Evolutionary conservation across 2,888 invertebrate species (phyloP), one percentile per base, ranked within the genome.

Genomic region (Sphaerolaimus hirsutus): DNA sequence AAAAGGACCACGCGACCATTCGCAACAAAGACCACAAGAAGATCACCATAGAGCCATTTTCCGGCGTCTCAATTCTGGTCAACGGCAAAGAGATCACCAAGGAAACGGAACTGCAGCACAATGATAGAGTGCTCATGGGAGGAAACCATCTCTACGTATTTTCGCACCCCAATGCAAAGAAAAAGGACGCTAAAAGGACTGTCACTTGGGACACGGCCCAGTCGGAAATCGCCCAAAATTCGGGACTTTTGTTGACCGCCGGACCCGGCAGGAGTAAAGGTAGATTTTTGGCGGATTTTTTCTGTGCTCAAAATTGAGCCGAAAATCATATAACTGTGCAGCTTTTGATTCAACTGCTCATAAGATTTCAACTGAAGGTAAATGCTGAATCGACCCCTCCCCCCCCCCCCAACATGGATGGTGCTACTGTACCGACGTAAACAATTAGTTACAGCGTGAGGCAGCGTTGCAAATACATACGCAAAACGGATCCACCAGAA

Each of bases 71-170:
- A 25, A 60, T 72, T 21, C 56, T 71, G 22, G 60, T 70, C 37
- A 73, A 73, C 54, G 73, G 73, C 22, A 66, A 66, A 42, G 59
- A 61, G 21, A 59, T 71, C 1, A 60, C 63, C 5, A 58, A 60
- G 19, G 66, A 66, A 45, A 63, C 63, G 1, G 60, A 64, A 40
- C 58, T 73, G 7, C 58, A 61, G 42, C 70, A 72, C 55, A 68
- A 71, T 54, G 73, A 73, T 56, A 68, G 71, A 52, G 54, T 72
- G 19, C 56, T 71, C 48, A 71, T 73, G 54, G 73, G 73, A 12
- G 68, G 70, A 17, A 70, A 69, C 25, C 72, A 72, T 56, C 58
- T 71, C 43, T 73, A 70, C 60, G 67, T 71, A 2, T 72, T 69
- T 56, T 63, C 66, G 32, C 66, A 71, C 53, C 72, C 72, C 0